A percentile compares a stretch with the other conserved stretches of the same genome.
Evolutionary conservation across 1,140 invertebrate genomes (phyloP).

Genomic region (Zaprionus gabonicus): DNA sequence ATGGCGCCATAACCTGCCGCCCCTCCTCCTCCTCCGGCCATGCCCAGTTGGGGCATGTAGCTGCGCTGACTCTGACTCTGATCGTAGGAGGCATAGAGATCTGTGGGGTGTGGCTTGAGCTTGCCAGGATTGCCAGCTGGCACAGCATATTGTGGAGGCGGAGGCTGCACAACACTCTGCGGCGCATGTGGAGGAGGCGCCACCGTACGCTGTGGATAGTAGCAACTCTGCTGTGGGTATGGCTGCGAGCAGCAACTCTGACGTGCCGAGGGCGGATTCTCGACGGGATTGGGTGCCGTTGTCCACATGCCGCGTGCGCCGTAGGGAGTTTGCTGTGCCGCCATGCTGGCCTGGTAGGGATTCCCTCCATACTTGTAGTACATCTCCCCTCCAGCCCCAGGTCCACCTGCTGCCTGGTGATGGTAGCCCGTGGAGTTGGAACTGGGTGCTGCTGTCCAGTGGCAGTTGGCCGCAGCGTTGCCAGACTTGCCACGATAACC

Average conservation of each 20-base stretch:
- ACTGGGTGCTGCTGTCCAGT: constrained; percentile 62
- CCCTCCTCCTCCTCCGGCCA: constrained; percentile 17
- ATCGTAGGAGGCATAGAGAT: constrained; percentile 65
- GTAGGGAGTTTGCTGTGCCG: constrained; percentile 40
- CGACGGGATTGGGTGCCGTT: constrained; percentile 7
- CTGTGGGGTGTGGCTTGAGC: constrained; percentile 66
- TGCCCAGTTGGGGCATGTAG: constrained; percentile 42
- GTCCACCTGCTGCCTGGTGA: constrained; percentile 32
- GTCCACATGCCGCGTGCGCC: constrained; percentile 55
- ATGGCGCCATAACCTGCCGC: constrained; percentile 21
- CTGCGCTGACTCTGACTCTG: constrained; percentile 37
- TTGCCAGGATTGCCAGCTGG: constrained; percentile 23
- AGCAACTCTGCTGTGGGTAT: constrained; percentile 69
- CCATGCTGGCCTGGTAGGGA: constrained; percentile 51
- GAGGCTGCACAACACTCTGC: constrained; percentile 29
- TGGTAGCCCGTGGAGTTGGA: constrained; percentile 33
- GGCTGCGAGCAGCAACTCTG: constrained; percentile 73
- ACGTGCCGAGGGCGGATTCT: constrained; percentile 27
- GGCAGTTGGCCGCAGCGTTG: constrained; percentile 37
- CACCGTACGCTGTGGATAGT: constrained; percentile 51
- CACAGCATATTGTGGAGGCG: constrained; percentile 43
- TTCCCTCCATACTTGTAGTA: constrained; percentile 68
- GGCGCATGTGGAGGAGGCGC: constrained; percentile 24
- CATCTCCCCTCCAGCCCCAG: constrained; percentile 44
- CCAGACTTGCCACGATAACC: constrained; percentile 48